Percentiles rank a stretch among this genome's conserved stretches.
These are phyloP conservation scores for Cotesia vestalis DNA, from an alignment of 1,140 invertebrate genomes.

Conservation along the genomic window DNA sequence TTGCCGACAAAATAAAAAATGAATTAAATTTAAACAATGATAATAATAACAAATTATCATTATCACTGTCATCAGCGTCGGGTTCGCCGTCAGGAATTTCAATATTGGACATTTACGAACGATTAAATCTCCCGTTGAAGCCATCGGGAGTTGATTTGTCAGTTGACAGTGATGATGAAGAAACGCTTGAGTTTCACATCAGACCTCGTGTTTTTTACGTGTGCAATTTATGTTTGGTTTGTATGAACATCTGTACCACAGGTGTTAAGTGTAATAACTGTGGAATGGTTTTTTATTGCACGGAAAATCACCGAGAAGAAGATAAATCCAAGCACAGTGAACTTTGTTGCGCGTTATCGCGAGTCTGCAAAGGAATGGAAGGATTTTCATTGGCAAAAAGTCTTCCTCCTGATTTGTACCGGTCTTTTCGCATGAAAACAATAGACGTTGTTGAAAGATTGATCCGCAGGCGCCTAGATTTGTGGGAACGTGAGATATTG, in stretches of 20 bases:
- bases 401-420: slow-evolving; percentile 69
- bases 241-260: slow-evolving; percentile 47
- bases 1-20: not conserved
- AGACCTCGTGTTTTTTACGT: slow-evolving; percentile 53
- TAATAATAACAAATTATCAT: not conserved
- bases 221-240: slow-evolving; percentile 60
- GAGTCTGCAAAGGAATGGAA: slow-evolving; percentile 47
- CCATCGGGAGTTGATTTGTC: slow-evolving; percentile 35
- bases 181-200: slow-evolving; percentile 52
- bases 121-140: slow-evolving; percentile 46
- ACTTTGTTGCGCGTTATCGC: slow-evolving; percentile 58
- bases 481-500: slow-evolving; percentile 75
- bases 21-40: not conserved
- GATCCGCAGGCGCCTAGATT: slow-evolving; percentile 68
- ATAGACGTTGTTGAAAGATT: slow-evolving; percentile 70
- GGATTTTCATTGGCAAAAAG: slow-evolving; percentile 65
- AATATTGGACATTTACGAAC: slow-evolving; percentile 43
- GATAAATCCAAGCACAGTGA: slow-evolving; percentile 61
- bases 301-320: slow-evolving; percentile 59
- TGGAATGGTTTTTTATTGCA: slow-evolving; percentile 68
- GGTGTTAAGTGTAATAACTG: slow-evolving; percentile 61
- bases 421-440: slow-evolving; percentile 70
- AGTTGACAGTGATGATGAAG: slow-evolving; percentile 46
- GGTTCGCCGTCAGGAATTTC: slow-evolving; percentile 12
- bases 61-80: not conserved